phyloP scores from a whole-genome alignment of 2,113 vertebrate species.

The Anolis carolinensis region DNA sequence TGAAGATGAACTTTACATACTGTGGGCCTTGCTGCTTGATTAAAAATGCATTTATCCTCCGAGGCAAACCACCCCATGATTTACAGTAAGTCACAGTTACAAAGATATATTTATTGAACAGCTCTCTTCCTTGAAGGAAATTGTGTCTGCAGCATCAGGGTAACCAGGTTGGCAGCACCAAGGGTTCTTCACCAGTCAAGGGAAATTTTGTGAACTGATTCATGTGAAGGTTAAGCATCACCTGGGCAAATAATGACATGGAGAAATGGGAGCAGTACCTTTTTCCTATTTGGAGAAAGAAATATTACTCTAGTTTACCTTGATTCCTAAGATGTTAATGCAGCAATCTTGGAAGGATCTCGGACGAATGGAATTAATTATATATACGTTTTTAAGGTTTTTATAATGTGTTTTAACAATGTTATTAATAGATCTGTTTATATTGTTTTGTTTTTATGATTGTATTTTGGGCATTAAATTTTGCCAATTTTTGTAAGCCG shows the following conservation, averaged over 20 bases:
- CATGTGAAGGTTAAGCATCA: constrained; percentile 67
- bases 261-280: constrained; percentile 44
- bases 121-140: constrained; percentile 41
- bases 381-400: too few species aligned
- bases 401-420: too few species aligned
- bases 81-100: constrained; percentile 58
- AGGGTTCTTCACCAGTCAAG: constrained; percentile 42
- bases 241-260: constrained; percentile 75
- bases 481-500: too few species aligned
- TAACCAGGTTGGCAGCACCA: constrained; percentile 39
- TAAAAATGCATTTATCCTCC: constrained; percentile 75
- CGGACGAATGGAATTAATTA: too few species aligned
- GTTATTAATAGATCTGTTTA: too few species aligned
- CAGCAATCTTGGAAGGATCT: not conserved
- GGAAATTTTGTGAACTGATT: constrained; percentile 59
- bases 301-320: constrained; percentile 61
- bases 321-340: constrained; percentile 42
- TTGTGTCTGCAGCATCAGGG: constrained; percentile 57
- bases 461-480: too few species aligned
- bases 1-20: constrained; percentile 69
- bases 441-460: too few species aligned
- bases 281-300: constrained; percentile 62
- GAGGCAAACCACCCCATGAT: constrained; percentile 65
- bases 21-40: constrained; percentile 69
- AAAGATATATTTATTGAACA: constrained; percentile 51